Evolutionary conservation across 2,888 invertebrate genomes (phyloP).

Genomic region (Rugalucina vietnamica): DNA sequence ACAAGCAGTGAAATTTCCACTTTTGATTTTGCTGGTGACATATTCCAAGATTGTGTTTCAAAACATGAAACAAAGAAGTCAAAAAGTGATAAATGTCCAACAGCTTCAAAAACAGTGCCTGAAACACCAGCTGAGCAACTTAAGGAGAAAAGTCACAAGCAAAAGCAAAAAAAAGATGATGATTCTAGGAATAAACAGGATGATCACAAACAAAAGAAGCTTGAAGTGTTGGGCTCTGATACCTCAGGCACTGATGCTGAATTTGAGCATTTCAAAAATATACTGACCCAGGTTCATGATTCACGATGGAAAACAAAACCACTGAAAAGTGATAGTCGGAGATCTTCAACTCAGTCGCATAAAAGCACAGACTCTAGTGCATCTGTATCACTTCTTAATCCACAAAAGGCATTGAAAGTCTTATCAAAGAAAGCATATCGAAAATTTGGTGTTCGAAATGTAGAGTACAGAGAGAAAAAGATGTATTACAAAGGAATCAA

Average conservation of each 20-base stretch:
- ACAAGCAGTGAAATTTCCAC: background rate
- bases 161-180: too few species aligned
- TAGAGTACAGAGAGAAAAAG: background rate
- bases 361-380: background rate
- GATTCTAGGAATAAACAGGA: too few species aligned
- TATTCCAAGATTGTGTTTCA: background rate
- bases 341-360: background rate
- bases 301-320: background rate
- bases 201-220: too few species aligned
- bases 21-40: background rate
- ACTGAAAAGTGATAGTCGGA: background rate
- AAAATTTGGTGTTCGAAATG: background rate
- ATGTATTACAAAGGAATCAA: background rate
- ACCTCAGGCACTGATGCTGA: background rate
- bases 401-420: background rate
- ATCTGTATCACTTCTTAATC: background rate
- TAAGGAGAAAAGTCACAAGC: too few species aligned
- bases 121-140: too few species aligned
- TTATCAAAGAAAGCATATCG: background rate
- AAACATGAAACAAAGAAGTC: too few species aligned
- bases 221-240: too few species aligned
- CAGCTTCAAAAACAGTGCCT: too few species aligned
- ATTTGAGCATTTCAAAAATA: background rate
- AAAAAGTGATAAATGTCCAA: too few species aligned
- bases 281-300: background rate